phyloP scores from a whole-genome alignment of 2,888 invertebrate genomes.

The Drosophila birchii region DNA sequence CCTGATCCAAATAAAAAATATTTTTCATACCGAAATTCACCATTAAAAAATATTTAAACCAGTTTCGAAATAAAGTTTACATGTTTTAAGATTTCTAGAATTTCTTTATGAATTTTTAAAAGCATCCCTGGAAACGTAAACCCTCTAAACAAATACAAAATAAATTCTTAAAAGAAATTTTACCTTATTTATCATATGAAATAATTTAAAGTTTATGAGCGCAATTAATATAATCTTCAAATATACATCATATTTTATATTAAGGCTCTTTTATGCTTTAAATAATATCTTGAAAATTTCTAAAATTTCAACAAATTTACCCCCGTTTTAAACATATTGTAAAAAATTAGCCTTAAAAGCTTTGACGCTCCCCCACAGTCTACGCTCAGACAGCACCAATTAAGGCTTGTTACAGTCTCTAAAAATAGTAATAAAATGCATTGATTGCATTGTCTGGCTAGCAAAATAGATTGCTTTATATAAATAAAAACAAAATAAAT shows the following conservation, averaged over 20 bases:
- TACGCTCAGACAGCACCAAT: slow-evolving; percentile 24
- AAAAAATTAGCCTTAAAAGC: background rate
- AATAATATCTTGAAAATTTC: background rate
- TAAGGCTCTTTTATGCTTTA: background rate
- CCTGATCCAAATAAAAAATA: too few relatives aligned
- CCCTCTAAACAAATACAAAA: too few relatives aligned
- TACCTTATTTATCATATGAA: too few relatives aligned
- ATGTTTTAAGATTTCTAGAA: too few relatives aligned
- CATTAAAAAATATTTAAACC: too few relatives aligned
- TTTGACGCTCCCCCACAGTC: background rate
- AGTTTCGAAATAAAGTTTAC: too few relatives aligned
- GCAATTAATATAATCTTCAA: background rate
- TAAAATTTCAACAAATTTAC: background rate
- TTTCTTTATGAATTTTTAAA: too few relatives aligned
- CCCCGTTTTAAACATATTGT: background rate
- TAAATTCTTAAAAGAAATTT: too few relatives aligned
- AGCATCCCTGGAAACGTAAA: too few relatives aligned
- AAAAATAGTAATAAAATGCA: slow-evolving; percentile 36
- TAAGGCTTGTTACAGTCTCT: slow-evolving; percentile 34
- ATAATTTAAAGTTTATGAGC: background rate
- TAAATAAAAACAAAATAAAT: background rate
- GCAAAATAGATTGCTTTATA: background rate
- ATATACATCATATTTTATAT: too few relatives aligned
- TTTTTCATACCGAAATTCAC: too few relatives aligned
- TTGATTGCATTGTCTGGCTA: slow-evolving; percentile 23